phyloP scores from a whole-genome alignment of 2,113 vertebrate species.

The Castor canadensis region DNA sequence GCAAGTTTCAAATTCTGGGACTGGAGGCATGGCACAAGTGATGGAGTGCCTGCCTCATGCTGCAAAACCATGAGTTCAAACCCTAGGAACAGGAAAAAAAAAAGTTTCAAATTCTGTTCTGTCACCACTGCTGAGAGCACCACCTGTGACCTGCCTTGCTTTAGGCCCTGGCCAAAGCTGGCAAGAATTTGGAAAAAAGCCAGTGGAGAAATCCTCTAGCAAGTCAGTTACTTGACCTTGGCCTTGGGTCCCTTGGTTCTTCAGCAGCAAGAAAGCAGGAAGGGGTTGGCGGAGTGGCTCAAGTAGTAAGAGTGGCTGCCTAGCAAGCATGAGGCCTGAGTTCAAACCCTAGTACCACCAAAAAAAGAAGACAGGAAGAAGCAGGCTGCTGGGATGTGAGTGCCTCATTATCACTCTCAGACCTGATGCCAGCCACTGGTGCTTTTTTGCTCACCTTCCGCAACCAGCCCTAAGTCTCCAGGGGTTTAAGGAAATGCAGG shows the following conservation, averaged over 20 bases:
- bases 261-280: not conserved
- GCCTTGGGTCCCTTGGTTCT: not conserved
- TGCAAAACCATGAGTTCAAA: too few relatives aligned
- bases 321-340: too few relatives aligned
- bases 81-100: too few relatives aligned
- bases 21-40: too few relatives aligned
- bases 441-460: not conserved
- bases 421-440: not conserved
- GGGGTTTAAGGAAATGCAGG: not conserved
- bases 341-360: too few relatives aligned
- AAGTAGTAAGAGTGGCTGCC: too few relatives aligned
- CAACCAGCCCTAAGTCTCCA: not conserved
- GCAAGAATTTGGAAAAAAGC: not conserved
- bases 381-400: not conserved
- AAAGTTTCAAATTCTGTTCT: not conserved
- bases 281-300: too few relatives aligned
- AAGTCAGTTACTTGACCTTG: not conserved
- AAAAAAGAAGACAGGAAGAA: not conserved
- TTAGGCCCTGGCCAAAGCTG: not conserved
- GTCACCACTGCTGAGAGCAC: not conserved
- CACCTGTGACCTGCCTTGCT: not conserved
- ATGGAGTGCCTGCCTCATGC: too few relatives aligned
- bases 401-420: not conserved
- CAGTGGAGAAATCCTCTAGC: not conserved
- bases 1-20: too few relatives aligned